These are phyloP conservation scores for Clepsis dumicolana DNA, from an alignment of 2,888 invertebrate genomes.

Conservation along the genomic window DNA sequence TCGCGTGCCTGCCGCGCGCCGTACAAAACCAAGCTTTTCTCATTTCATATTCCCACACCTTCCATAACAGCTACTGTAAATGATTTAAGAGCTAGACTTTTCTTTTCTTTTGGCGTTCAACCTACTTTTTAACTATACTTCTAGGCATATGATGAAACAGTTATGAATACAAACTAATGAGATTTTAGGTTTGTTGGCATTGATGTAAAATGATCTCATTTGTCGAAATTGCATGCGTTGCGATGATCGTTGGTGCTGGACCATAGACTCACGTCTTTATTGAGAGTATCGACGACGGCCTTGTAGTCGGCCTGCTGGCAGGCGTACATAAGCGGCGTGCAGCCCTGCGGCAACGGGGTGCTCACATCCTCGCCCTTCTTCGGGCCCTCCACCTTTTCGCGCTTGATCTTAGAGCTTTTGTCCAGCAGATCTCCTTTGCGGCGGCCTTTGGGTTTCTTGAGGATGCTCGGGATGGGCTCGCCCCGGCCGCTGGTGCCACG, in stretches of 20 bases:
- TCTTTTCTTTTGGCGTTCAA: slow-evolving; percentile 19
- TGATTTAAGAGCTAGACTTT: slow-evolving; percentile 32
- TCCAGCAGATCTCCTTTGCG: slow-evolving; percentile 76
- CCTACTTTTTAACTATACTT: slow-evolving; percentile 19
- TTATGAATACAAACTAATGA: not conserved
- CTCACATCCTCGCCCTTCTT: slow-evolving; percentile 72
- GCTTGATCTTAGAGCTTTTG: slow-evolving; percentile 79
- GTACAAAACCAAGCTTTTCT: slow-evolving; percentile 60
- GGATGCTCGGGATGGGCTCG: slow-evolving; percentile 81
- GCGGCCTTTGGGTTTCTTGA: slow-evolving; percentile 75
- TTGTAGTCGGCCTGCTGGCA: slow-evolving; percentile 95
- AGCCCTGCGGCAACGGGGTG: slow-evolving; percentile 87
- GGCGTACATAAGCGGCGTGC: slow-evolving; percentile 96
- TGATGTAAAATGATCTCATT: slow-evolving; percentile 1
- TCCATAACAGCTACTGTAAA: slow-evolving; percentile 43
- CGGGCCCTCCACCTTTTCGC: slow-evolving; percentile 72
- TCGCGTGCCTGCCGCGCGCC: slow-evolving; percentile 67
- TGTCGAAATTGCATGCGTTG: not conserved
- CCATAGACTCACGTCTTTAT: slow-evolving; percentile 89
- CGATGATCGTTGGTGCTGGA: slow-evolving; percentile 30
- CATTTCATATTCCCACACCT: slow-evolving; percentile 63
- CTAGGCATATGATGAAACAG: slow-evolving; percentile 17
- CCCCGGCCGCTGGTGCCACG: slow-evolving; percentile 73
- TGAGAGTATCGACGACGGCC: slow-evolving; percentile 90
- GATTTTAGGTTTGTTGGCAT: slow-evolving; percentile 21